These are phyloP conservation scores for Squalus acanthias DNA, from an alignment of 2,797 vertebrate genomes.

Conservation along the genomic window DNA sequence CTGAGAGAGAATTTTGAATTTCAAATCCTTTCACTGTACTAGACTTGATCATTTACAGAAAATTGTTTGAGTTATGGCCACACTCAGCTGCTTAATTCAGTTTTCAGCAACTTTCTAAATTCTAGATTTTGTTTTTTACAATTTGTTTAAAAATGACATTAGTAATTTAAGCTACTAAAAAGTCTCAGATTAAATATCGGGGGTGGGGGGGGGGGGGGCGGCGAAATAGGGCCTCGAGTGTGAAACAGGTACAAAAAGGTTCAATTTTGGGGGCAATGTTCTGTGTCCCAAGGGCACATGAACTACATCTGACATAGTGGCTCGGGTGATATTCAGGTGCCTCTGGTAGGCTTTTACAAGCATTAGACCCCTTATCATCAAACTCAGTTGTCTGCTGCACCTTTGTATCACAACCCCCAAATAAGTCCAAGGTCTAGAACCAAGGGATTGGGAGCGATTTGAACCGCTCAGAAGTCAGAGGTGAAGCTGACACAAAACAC, in stretches of 20 bases:
- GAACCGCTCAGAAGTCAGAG: too few relatives aligned
- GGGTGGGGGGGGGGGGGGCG: background rate
- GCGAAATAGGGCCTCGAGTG: background rate
- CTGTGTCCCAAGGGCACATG: background rate
- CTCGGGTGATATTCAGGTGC: background rate
- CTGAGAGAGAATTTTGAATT: background rate
- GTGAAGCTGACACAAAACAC: too few relatives aligned
- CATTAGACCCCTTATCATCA: too few relatives aligned
- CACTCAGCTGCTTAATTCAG: background rate
- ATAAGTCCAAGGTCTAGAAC: too few relatives aligned
- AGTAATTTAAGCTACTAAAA: background rate
- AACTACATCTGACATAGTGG: background rate
- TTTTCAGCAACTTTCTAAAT: background rate
- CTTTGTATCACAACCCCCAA: too few relatives aligned
- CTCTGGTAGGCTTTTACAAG: background rate
- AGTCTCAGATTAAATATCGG: background rate
- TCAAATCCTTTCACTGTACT: background rate
- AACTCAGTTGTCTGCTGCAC: too few relatives aligned
- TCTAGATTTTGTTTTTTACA: background rate
- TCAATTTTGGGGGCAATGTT: background rate
- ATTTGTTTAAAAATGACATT: background rate
- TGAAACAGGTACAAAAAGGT: background rate
- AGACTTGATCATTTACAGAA: background rate
- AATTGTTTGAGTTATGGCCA: background rate
- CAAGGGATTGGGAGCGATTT: too few relatives aligned